A percentile compares a stretch with the other conserved stretches of the same genome.
Evolutionary conservation across 2,797 vertebrate species (phyloP).

Genomic region (Pipistrellus pygmaeus): DNA sequence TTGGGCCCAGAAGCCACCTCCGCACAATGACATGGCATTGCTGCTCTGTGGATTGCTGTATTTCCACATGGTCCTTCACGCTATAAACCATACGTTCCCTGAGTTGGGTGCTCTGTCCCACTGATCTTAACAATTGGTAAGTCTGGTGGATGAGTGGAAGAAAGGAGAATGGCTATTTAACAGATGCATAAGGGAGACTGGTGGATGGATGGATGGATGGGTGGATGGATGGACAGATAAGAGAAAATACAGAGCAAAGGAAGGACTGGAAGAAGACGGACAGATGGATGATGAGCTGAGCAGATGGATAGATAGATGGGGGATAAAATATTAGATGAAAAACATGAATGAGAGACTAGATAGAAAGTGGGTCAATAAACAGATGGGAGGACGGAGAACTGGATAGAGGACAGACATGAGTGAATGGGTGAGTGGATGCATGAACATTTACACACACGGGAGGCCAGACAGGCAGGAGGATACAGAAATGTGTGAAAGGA

Average conservation of each 20-base stretch:
- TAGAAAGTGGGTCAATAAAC: not conserved
- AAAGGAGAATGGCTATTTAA: not conserved
- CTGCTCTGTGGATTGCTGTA: not conserved
- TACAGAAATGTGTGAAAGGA: not conserved
- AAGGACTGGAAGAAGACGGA: not conserved
- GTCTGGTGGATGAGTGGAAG: not conserved
- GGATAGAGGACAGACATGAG: not conserved
- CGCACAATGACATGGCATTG: not conserved
- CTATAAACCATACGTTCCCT: not conserved
- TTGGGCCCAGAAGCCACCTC: not conserved
- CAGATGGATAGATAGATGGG: not conserved
- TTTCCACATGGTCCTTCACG: not conserved
- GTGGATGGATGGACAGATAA: not conserved
- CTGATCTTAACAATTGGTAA: not conserved
- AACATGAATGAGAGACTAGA: not conserved
- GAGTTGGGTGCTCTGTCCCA: not conserved
- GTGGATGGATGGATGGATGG: not conserved
- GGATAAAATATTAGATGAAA: not conserved
- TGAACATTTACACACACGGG: too few relatives aligned
- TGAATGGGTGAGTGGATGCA: not conserved
- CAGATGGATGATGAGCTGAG: not conserved
- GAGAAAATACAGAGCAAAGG: not conserved
- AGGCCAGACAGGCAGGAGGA: not conserved
- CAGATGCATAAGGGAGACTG: not conserved
- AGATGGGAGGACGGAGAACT: not conserved